Base-by-base conservation (phyloP, 1,140 invertebrate genomes). In the Polyergus mexicanus region DNA sequence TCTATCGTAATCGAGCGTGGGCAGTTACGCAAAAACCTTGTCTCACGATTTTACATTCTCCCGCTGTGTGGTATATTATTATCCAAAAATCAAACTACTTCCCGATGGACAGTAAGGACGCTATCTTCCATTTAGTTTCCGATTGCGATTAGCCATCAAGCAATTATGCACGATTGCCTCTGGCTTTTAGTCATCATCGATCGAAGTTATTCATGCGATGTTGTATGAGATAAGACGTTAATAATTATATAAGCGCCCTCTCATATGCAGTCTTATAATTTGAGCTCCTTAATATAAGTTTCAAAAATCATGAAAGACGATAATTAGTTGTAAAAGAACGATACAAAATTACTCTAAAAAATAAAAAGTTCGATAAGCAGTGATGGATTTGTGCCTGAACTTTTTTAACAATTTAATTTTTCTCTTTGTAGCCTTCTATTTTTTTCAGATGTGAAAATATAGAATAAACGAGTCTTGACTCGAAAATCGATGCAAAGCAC, bases 91-190 rank as follows among this genome's bases (percentile, higher is more conserved):
- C 63, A 41, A 66, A 47, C 22, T 32, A 2, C 8, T n/a, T 80
- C 76, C 35, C 22, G 22, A 13, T 16, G 10, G 28, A 56, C 47
- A 69, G 13, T n/a, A 41, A 63, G 38, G 58, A 28, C 75, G 41
- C 38, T 35, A 35, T 13, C 58, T 63, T 35, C 16, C 74, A 16
- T 16, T 41, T 69, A 69, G 63, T 69, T 80, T 41, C n/a, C 44
- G 69, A 56, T 80, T 80, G n/a, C 63, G 56, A 80, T 69, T 69
- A 69, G 63, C 63, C 76, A 54, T n/a, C 6, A n/a, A 56, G 76
- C 32, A 80, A 80, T 80, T 80, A 80, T 35, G 58, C 41, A 6
- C 75, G 60, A 41, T 41, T 65, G 47, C 47, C 47, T 38, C 47
- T 1, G 44, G 47, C 47, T 80, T 35, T 80, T 69, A 69, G 65